These are phyloP conservation scores for Reinhardtius hippoglossoides DNA, from an alignment of 2,113 vertebrate genomes.

Conservation along the genomic window DNA sequence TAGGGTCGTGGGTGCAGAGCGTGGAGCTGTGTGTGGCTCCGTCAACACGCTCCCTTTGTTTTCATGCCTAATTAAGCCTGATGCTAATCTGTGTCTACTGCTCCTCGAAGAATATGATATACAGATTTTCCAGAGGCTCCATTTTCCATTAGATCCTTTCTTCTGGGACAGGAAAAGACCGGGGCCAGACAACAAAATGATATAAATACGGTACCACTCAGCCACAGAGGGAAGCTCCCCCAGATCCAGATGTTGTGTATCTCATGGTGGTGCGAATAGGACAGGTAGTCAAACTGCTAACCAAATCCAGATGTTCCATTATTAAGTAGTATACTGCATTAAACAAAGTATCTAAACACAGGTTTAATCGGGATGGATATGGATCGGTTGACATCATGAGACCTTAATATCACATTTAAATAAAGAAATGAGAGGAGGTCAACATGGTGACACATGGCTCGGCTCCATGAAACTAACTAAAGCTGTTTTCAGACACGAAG, in stretches of 20 bases:
- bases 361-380: neutral
- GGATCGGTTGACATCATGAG: neutral
- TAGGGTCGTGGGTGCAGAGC: slow-evolving; percentile 1
- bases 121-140: slow-evolving; percentile 20
- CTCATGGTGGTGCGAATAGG: neutral
- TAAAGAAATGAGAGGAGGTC: too few species aligned
- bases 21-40: slow-evolving; percentile 24
- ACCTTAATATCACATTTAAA: too few species aligned
- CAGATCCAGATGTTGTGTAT: slow-evolving; percentile 13
- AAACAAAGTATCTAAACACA: neutral
- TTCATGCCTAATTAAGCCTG: slow-evolving; percentile 29
- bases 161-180: neutral
- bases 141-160: slow-evolving; percentile 29
- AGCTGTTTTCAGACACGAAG: too few species aligned
- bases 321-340: neutral
- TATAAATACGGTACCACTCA: slow-evolving; percentile 21
- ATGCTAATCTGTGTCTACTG: slow-evolving; percentile 34
- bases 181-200: slow-evolving; percentile 7
- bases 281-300: neutral
- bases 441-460: too few species aligned
- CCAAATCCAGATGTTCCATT: neutral
- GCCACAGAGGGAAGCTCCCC: neutral
- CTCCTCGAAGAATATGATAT: slow-evolving; percentile 13
- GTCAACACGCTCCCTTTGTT: slow-evolving; percentile 16
- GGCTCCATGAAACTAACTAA: too few species aligned